A percentile compares a stretch with the other conserved stretches of the same genome.
phyloP scores from a whole-genome alignment of 2,113 vertebrate species.

The Anguilla rostrata region DNA sequence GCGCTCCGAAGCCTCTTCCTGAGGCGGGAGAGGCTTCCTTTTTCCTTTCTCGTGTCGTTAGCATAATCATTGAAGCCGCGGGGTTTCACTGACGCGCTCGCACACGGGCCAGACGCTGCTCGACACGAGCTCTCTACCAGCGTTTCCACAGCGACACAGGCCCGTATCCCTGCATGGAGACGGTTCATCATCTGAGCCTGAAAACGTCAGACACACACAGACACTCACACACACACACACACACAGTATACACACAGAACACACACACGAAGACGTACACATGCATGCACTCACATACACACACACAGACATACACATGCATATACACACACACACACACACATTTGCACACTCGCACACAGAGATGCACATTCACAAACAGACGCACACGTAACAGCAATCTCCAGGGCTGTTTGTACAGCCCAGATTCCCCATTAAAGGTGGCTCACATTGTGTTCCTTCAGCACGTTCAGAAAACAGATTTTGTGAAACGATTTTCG shows the following conservation, averaged over 20 bases:
- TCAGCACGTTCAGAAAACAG: neutral
- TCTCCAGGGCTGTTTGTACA: neutral
- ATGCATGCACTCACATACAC: neutral
- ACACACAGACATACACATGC: neutral
- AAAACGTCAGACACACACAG: neutral
- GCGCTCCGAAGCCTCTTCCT: slow-evolving; percentile 6
- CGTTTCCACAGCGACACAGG: neutral
- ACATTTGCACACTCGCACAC: too few species aligned
- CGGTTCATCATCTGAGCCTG: neutral
- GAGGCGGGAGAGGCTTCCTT: slow-evolving; percentile 2
- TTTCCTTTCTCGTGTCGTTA: neutral
- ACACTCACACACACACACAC: neutral
- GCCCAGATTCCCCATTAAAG: neutral
- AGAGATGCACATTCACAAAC: neutral
- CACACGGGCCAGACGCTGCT: neutral
- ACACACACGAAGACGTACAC: neutral
- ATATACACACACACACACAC: too few species aligned
- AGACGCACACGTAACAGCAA: neutral
- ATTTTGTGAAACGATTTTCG: neutral
- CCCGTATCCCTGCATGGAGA: neutral
- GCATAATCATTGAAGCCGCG: neutral
- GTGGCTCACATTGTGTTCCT: neutral
- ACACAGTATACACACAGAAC: too few species aligned
- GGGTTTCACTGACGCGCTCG: neutral
- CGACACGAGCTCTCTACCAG: neutral